Base-by-base conservation (phyloP, 2,797 vertebrate species). In the Pterois miles region DNA sequence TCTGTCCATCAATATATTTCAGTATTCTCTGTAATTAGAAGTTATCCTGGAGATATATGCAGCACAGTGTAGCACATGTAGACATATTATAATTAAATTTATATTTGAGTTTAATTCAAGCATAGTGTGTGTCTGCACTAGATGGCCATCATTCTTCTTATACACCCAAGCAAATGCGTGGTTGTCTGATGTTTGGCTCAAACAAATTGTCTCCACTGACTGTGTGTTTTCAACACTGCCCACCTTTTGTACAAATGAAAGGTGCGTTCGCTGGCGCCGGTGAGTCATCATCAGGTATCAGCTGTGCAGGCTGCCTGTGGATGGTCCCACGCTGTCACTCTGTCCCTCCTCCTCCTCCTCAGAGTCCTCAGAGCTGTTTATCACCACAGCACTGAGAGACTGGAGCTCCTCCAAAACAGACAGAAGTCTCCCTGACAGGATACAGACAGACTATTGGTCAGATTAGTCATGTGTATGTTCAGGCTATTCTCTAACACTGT, bases 341-440 rank as follows among this genome's bases (percentile, higher is more conserved):
- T 74, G 76, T 70, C 65, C 84, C 73, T 89, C 89, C 57, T 86
- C 84, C 56, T 94, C 91, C 64, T 92, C 93, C 23, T 86, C 93
- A 71, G 89, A 94, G 80, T 82, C 92, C 34, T 96, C 95, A 16
- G 94, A 95, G 81, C 96, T 96, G 81, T 91, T 90, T 71, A 95
- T 89, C 77, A 97, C 95, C 31, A 94, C 93, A 22, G 95, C 94
- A 62, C 96, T 96, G 60, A 98, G 94, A 73, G 89, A 87, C 60
- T 96, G 96, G 63, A 98, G 95, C 81, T 96, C 95, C 57, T 95
- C 93, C 48, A 97, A 90, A 86, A 98, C 93, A 68, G 90, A 90
- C 74, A 94, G 85, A 43, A 97, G 91, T 57, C 89, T 91, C 25
- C 92, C 96, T 97, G 85, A 70, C 54, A 86, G 71, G 73, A 88